Evolutionary conservation across 2,113 vertebrate genomes (phyloP).

Genomic region (Beaufortia kweichowensis): DNA sequence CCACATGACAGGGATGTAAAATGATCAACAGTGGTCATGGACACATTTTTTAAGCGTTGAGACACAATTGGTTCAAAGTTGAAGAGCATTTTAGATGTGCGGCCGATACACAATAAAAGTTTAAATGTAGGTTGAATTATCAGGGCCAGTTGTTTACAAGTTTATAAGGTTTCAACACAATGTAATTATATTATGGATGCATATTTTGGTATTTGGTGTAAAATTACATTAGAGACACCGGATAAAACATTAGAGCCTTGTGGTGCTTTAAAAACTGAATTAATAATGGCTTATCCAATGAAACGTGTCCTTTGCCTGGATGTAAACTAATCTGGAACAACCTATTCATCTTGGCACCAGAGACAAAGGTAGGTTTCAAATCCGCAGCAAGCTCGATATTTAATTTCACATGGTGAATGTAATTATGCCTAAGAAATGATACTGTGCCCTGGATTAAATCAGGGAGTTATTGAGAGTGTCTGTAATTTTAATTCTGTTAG

Average conservation of each 20-base stretch:
- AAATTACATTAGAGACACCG: background rate
- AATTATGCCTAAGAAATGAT: constrained; percentile 52
- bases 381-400: constrained; percentile 42
- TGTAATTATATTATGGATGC: background rate
- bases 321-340: constrained; percentile 50
- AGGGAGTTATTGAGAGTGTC: constrained; percentile 41
- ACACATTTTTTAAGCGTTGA: constrained; percentile 14
- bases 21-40: constrained; percentile 13
- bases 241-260: background rate
- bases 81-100: background rate
- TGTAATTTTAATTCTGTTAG: constrained; percentile 45
- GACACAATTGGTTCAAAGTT: constrained; percentile 9
- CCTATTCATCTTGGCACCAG: constrained; percentile 36
- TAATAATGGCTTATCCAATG: constrained; percentile 45
- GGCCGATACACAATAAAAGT: background rate
- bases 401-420: constrained; percentile 44
- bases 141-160: background rate
- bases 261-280: constrained; percentile 5
- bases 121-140: background rate
- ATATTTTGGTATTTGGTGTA: background rate
- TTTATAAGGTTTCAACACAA: background rate
- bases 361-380: constrained; percentile 39
- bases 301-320: constrained; percentile 34
- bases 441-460: constrained; percentile 46
- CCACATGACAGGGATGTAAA: constrained; percentile 2